These are phyloP conservation scores for Heterodera carotae DNA, from an alignment of 1,140 invertebrate species.

Conservation along the genomic window DNA sequence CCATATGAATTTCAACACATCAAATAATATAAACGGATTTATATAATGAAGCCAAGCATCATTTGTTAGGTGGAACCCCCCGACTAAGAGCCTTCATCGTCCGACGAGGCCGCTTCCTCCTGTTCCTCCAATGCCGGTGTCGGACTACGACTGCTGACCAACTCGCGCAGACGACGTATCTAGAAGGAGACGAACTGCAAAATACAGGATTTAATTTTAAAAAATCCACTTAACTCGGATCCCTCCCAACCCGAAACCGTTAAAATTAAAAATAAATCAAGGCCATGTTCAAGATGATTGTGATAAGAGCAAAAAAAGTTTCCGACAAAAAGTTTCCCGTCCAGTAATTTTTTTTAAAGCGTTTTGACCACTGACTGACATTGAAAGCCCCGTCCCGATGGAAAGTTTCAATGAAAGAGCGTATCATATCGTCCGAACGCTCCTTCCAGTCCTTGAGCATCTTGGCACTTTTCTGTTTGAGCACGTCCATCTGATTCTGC, in stretches of 20 bases:
- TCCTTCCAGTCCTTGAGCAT: constrained; percentile 59
- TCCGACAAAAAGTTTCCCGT: no score
- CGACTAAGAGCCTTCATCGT: no score
- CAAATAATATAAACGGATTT: no score
- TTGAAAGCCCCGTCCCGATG: constrained; percentile 52
- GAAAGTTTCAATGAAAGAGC: constrained; percentile 63
- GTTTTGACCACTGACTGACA: not conserved
- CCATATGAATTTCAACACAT: no score
- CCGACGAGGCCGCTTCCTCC: not conserved
- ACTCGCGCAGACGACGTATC: constrained; percentile 39
- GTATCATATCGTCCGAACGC: constrained; percentile 60
- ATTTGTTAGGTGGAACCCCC: no score
- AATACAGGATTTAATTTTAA: not conserved
- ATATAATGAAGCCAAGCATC: no score
- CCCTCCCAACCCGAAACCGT: no score
- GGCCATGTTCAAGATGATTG: no score
- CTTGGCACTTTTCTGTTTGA: constrained; percentile 62
- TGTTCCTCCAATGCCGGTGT: constrained; percentile 18
- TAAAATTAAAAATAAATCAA: no score
- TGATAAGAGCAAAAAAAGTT: no score
- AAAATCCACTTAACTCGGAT: not conserved
- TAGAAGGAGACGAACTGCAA: not conserved
- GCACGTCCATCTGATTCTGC: constrained; percentile 58
- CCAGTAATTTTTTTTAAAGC: no score
- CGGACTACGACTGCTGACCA: constrained; percentile 47